phyloP scores from a whole-genome alignment of 2,797 vertebrate species.

The Malurus leucopterus region DNA sequence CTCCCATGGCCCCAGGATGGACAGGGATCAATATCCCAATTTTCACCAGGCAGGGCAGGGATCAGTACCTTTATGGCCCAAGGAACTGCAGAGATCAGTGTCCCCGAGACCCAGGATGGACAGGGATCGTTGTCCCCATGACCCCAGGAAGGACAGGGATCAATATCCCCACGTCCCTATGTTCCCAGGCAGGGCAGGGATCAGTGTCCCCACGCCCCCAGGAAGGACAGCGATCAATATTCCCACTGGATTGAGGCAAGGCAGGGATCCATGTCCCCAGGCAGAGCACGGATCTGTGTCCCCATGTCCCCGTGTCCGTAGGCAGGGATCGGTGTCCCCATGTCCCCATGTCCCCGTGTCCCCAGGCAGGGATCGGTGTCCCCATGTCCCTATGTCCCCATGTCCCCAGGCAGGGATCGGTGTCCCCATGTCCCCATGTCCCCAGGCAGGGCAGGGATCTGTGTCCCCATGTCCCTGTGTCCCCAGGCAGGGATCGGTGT shows the following conservation, averaged over 20 bases:
- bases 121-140: neutral
- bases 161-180: too few relatives aligned
- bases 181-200: neutral
- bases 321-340: neutral
- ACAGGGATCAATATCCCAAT: neutral
- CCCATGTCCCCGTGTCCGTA: too few relatives aligned
- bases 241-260: neutral
- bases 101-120: neutral
- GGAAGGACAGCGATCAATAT: neutral
- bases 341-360: accelerated
- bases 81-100: too few relatives aligned
- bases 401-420: neutral
- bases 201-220: neutral
- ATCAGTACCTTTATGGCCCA: neutral
- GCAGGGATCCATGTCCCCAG: neutral
- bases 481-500: neutral
- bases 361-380: neutral
- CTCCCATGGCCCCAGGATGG: neutral
- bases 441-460: neutral
- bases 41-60: neutral
- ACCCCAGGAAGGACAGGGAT: neutral
- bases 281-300: neutral
- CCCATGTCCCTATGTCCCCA: neutral
- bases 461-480: too few relatives aligned
- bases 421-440: neutral